Percentiles rank a stretch among this genome's conserved stretches.
Evolutionary conservation across 2,113 vertebrate species (phyloP).

Genomic region (Megaleporinus macrocephalus): DNA sequence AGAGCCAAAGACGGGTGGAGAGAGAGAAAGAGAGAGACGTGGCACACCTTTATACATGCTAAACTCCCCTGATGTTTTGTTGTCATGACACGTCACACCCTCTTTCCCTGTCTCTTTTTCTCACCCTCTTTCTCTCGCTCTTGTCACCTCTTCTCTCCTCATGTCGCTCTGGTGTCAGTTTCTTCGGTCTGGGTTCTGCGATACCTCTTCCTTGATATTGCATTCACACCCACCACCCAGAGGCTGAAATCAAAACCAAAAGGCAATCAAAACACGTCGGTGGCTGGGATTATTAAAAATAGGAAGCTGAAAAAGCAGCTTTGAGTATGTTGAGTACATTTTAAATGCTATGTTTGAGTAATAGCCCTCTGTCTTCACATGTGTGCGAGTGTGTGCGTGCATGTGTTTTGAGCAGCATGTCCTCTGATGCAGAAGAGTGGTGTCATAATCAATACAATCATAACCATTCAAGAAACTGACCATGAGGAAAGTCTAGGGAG

Average conservation of each 20-base stretch:
- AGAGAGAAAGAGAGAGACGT: constrained; percentile 31
- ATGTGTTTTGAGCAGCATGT: constrained; percentile 32
- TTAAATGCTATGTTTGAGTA: constrained; percentile 1
- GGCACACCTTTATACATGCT: constrained; percentile 44
- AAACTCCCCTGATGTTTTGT: constrained; percentile 54
- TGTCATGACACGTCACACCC: constrained; percentile 47
- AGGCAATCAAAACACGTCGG: neutral
- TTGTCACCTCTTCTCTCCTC: constrained; percentile 40
- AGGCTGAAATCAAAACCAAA: constrained; percentile 10
- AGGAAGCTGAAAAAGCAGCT: too few relatives aligned
- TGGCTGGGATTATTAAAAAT: neutral
- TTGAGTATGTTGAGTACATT: neutral
- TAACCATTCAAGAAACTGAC: constrained; percentile 51
- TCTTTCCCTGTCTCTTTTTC: constrained; percentile 29
- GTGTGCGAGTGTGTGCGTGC: constrained; percentile 16
- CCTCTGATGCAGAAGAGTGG: constrained; percentile 51
- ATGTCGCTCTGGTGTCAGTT: constrained; percentile 47
- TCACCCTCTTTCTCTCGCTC: constrained; percentile 24
- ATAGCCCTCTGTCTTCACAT: neutral
- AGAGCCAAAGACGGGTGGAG: constrained; percentile 25
- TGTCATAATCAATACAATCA: constrained; percentile 53
- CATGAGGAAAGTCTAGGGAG: constrained; percentile 41
- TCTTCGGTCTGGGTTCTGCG: constrained; percentile 37
- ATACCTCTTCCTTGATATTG: constrained; percentile 23
- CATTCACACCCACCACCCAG: neutral